Evolutionary conservation across 2,113 vertebrate genomes (phyloP), one percentile per base, ranked within the genome.

Genomic region (Cricetomys ansorgei): DNA sequence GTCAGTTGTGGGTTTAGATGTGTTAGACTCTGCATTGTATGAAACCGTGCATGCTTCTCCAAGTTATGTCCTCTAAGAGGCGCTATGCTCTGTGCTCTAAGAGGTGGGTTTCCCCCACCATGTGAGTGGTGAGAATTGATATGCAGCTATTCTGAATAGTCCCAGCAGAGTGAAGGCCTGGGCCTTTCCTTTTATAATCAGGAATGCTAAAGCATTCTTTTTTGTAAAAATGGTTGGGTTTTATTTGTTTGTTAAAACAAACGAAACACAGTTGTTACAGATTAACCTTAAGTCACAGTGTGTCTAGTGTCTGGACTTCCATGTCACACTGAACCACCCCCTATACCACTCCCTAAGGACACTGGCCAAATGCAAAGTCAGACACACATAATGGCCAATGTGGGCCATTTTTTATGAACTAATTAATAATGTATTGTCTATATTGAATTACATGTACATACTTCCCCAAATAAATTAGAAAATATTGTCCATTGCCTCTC

Each of bases 341-440:
- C 37, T 65, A 15, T 7, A 27, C 62, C 48, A 34, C 37, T 75
- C 15, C 57, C 77, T 69, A 59, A 70, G 72, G 69, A 23, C 31
- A n/a, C 2, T 1, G 29, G 45, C 25, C 59, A 92, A 50, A 81
- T 37, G 45, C 85, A 67, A 53, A 88, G 79, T 65, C 59, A 65
- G 12, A 81, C 53, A 3, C 40, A 4, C 50, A 85, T 48, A 31
- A 65, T 89, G 89, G 34, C 80, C 23, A 92, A 21, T 48, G 40
- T 45, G 37, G 40, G n/a, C 15, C 0, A 55, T 69, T 94, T 43
- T 92, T 97, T 94, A 16, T 94, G 34, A 84, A 80, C 55, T 83
- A 90, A 80, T 92, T 25, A 89, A 80, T 84, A 48, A 87, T 83
- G 5, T 76, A n/a, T 77, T 93, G n/a, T 31, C 57, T 87, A 48